phyloP scores from a whole-genome alignment of 2,888 invertebrate genomes.

The Drosophila planitibia region DNA sequence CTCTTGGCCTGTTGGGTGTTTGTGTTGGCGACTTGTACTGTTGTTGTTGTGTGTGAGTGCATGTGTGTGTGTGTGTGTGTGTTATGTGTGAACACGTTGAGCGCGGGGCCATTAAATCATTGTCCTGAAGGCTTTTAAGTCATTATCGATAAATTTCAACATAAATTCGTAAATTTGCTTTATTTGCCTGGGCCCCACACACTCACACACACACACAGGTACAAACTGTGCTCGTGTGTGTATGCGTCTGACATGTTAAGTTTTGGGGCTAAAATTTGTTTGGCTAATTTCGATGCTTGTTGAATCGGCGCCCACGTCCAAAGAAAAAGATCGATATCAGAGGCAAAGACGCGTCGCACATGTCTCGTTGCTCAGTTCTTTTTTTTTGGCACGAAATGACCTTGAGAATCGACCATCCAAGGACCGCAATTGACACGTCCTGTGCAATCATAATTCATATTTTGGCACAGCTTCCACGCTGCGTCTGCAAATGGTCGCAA shows the following conservation, averaged over 20 bases:
- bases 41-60: conserved; percentile 25
- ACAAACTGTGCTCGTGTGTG: conserved; percentile 17
- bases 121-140: conserved; percentile 85
- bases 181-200: conserved; percentile 71
- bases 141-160: conserved; percentile 85
- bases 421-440: conserved; percentile 75
- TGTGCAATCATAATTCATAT: conserved; percentile 76
- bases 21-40: conserved; percentile 32
- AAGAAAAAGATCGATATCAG: conserved; percentile 38
- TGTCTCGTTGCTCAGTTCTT: conserved; percentile 33
- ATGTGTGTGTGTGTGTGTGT: conserved; percentile 28
- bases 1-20: conserved; percentile 40
- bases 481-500: conserved; percentile 60
- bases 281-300: conserved; percentile 67
- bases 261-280: conserved; percentile 64
- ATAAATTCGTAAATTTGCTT: conserved; percentile 84
- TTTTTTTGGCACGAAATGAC: conserved; percentile 69
- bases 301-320: conserved; percentile 40
- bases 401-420: conserved; percentile 56
- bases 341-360: conserved; percentile 33
- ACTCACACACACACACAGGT: conserved; percentile 12
- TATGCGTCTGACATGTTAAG: conserved; percentile 36
- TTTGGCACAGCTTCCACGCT: conserved; percentile 57
- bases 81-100: conserved; percentile 65
- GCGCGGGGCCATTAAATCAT: conserved; percentile 83